A percentile compares a stretch with the other conserved stretches of the same genome.
phyloP scores from a whole-genome alignment of 2,797 vertebrate genomes.

The Nannoperca obscura region DNA sequence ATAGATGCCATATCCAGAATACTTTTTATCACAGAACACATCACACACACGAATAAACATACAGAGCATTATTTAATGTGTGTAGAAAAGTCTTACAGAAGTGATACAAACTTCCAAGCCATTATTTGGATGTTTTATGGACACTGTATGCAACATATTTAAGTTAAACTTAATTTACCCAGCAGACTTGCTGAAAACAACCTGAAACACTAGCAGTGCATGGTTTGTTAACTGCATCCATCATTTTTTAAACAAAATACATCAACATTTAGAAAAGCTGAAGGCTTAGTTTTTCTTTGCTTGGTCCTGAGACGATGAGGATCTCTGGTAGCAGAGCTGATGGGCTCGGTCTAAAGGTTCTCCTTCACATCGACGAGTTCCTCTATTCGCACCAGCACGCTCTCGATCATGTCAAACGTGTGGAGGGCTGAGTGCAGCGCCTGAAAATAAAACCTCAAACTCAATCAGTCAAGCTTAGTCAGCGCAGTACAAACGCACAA shows the following conservation, averaged over 20 bases:
- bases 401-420: slow-evolving; percentile 98
- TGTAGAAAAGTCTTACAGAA: slow-evolving; percentile 36
- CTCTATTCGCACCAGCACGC: slow-evolving; percentile 94
- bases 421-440: slow-evolving; percentile 94
- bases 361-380: slow-evolving; percentile 91
- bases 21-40: neutral
- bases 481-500: neutral
- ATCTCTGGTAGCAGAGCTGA: neutral
- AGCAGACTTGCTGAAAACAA: slow-evolving; percentile 15
- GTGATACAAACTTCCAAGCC: slow-evolving; percentile 3
- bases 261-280: neutral
- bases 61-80: slow-evolving; percentile 1
- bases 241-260: neutral
- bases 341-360: slow-evolving; percentile 19
- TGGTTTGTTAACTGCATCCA: neutral
- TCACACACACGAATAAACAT: neutral
- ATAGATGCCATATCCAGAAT: neutral
- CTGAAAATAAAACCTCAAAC: slow-evolving; percentile 76
- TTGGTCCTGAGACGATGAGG: slow-evolving; percentile 19
- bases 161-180: neutral
- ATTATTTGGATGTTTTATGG: neutral
- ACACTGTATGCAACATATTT: neutral
- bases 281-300: neutral
- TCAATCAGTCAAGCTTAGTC: neutral
- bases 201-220: neutral